phyloP scores from a whole-genome alignment of 2,888 invertebrate species.

The Leucania comma region DNA sequence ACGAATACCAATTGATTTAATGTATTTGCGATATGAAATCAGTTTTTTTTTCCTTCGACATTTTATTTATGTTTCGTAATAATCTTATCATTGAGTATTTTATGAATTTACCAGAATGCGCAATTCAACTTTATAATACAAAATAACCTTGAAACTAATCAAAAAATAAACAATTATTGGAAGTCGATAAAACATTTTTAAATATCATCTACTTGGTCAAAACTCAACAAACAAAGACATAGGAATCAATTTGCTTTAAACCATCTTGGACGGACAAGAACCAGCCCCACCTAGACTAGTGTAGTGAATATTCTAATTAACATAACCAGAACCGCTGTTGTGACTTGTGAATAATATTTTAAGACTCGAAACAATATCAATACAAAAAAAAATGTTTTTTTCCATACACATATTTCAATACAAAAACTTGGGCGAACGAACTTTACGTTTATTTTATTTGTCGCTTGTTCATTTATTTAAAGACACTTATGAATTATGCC shows the following conservation, averaged over 20 bases:
- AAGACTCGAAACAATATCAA: neutral
- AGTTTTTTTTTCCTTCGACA: constrained; percentile 19
- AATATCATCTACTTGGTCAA: constrained; percentile 23
- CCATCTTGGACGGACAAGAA: neutral
- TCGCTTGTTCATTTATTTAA: too few relatives aligned
- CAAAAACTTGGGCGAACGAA: neutral
- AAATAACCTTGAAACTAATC: constrained; percentile 44
- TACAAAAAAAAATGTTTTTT: constrained; percentile 15
- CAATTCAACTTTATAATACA: constrained; percentile 13
- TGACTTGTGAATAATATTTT: neutral
- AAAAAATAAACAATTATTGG: constrained; percentile 25
- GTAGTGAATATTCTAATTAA: constrained; percentile 12
- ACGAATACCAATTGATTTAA: constrained; percentile 2
- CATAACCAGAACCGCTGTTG: constrained; percentile 36
- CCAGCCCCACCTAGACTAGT: constrained; percentile 13
- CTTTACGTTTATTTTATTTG: neutral
- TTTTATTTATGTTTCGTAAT: constrained; percentile 17
- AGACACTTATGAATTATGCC: too few relatives aligned
- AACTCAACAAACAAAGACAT: constrained; percentile 22
- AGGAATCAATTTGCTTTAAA: neutral
- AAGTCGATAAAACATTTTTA: constrained; percentile 10
- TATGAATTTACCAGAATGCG: constrained; percentile 14
- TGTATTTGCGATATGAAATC: constrained; percentile 12
- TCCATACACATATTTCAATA: neutral
- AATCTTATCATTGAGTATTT: constrained; percentile 33